These are phyloP conservation scores for Portevinia maculata DNA, from an alignment of 2,888 invertebrate genomes.

Conservation along the genomic window DNA sequence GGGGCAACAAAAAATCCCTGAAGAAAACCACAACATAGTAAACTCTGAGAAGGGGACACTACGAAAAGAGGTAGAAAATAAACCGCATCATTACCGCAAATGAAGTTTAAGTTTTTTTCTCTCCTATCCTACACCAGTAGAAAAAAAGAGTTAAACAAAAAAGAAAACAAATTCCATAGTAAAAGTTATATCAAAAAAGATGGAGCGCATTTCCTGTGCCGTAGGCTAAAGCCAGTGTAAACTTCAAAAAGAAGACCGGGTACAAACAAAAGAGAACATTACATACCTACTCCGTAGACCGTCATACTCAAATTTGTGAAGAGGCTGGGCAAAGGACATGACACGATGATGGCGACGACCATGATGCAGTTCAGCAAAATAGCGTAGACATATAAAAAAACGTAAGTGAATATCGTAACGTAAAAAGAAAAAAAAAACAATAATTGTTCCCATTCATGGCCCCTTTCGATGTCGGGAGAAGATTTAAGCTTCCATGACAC, in stretches of 20 bases:
- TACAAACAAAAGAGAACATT: slow-evolving; percentile 10
- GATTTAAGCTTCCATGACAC: no score
- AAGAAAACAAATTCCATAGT: slow-evolving; percentile 26
- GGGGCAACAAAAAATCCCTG: neutral
- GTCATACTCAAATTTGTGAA: slow-evolving; percentile 12
- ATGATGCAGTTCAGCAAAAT: slow-evolving; percentile 14
- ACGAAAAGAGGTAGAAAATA: neutral
- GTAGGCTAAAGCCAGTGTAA: slow-evolving; percentile 12
- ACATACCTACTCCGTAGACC: neutral
- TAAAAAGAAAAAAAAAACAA: slow-evolving; percentile 38
- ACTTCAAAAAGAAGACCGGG: slow-evolving; percentile 3
- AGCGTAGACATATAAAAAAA: slow-evolving; percentile 28
- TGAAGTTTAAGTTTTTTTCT: slow-evolving; percentile 22
- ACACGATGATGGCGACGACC: slow-evolving; percentile 14
- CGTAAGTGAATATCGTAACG: slow-evolving; percentile 50
- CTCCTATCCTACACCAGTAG: neutral
- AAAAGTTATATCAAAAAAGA: slow-evolving; percentile 17
- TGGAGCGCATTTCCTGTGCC: slow-evolving; percentile 59
- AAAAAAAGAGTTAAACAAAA: neutral
- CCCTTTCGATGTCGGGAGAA: slow-evolving; percentile 21
- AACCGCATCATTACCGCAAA: slow-evolving; percentile 55
- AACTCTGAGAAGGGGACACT: no score
- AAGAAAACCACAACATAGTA: slow-evolving; percentile 6
- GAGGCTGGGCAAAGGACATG: slow-evolving; percentile 9
- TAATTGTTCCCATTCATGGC: slow-evolving; percentile 48